Percentiles rank a stretch among this genome's conserved stretches.
Conservation (phyloP, 37 sponge, comb jelly and placozoan genomes). For the Theonella swinhoei region DNA sequence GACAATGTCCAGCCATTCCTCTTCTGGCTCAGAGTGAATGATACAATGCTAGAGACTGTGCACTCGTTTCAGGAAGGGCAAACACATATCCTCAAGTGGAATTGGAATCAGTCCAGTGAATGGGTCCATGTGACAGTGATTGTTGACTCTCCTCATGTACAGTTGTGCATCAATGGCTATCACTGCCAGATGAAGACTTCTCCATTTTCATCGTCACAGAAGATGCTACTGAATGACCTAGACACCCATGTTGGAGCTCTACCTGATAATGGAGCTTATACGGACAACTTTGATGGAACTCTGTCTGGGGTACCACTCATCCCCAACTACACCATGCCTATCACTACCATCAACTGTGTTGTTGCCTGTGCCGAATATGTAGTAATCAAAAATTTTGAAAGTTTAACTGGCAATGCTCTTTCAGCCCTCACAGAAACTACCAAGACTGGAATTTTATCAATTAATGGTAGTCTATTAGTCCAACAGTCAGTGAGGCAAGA, state of each 20-base stretch:
- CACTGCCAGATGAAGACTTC: background rate
- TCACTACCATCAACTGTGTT: constrained; percentile 32
- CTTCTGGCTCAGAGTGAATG: constrained; percentile 7
- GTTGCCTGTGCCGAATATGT: constrained; percentile 39
- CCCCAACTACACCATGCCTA: constrained; percentile 19
- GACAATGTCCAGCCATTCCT: constrained; percentile 24
- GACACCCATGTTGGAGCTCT: constrained; percentile 19
- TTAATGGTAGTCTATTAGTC: constrained; percentile 43
- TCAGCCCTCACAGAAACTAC: background rate
- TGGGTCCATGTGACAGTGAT: constrained; percentile 59
- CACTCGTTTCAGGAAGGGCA: background rate
- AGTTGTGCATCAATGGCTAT: constrained; percentile 41
- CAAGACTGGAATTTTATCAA: constrained; percentile 9
- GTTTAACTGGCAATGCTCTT: background rate
- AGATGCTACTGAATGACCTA: background rate
- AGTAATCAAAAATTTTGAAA: background rate
- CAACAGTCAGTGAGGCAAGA: background rate
- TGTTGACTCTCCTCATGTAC: constrained; percentile 7
- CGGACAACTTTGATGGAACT: constrained; percentile 38
- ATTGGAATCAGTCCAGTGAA: constrained; percentile 16
- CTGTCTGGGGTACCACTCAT: constrained; percentile 44
- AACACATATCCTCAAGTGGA: constrained; percentile 19
- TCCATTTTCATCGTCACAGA: background rate
- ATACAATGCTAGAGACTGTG: background rate
- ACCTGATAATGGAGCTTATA: background rate